Base-by-base conservation (phyloP, 2,797 vertebrate genomes). In the Fistularia tabacaria region DNA sequence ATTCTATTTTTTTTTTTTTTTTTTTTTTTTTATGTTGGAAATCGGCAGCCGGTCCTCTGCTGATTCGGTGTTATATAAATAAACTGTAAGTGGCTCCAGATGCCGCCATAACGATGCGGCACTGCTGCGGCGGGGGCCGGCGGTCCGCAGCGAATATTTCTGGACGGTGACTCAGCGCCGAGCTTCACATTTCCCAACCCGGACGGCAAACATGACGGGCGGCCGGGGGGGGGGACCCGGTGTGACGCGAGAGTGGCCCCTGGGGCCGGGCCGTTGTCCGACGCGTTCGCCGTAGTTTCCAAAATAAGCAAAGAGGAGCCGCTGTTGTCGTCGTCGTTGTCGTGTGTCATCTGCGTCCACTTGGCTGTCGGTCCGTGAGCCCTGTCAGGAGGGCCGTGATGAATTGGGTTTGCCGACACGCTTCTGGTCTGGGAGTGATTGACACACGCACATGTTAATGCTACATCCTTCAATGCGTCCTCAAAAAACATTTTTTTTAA, bases 381-480 rank as follows among this genome's bases (percentile, higher is more conserved):
- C n/a, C n/a, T n/a, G n/a, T n/a, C n/a, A n/a, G n/a, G n/a, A n/a
- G n/a, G n/a, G n/a, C n/a, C n/a, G 10, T 44, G 10, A 10, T 79
- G 63, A 72, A 81, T 73, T 54, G 37, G 50, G n/a, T 73, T 39
- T 74, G 72, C 74, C 64, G 81, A 81, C 54, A 63, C 66, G 67
- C 64, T 46, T 68, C 70, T 77, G 73, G 80, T 75, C 75, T 85
- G 77, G 77, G 87, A 81, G 77, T 83, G 82, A 82, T 83, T 85
- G 73, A 54, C 61, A 56, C 71, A 76, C 66, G 75, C 59, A 57
- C 62, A 15, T 52, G 38, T 38, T 15, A 52, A 13, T 14, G 14
- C 14, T 14, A 10, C 7, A 7, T 25, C 39, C 25, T 8, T 69
- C 59, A 37, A 14, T 49, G 36, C 14, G 8, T 38, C 14, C 11